Evolutionary conservation across 53 echinoderm and acorn worm species (phyloP).

Genomic region (Holothuria leucospilota): DNA sequence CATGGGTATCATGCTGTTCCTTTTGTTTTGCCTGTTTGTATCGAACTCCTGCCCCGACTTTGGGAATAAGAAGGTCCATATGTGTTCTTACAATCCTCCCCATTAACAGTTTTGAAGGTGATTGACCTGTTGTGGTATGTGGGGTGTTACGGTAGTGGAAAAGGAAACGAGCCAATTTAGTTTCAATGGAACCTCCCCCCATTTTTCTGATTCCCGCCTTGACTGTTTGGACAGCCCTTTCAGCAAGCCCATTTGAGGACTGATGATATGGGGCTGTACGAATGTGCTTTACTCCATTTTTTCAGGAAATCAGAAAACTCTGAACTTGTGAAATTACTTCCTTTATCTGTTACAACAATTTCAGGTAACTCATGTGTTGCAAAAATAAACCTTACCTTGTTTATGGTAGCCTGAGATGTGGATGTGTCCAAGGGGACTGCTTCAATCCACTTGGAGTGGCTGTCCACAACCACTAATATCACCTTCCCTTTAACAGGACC

Average conservation of each 20-base stretch:
- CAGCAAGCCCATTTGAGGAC: slow-evolving; percentile 10
- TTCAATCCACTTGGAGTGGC: slow-evolving; percentile 64
- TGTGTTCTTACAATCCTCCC: slow-evolving; percentile 32
- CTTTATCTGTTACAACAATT: slow-evolving; percentile 56
- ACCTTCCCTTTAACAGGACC: slow-evolving; percentile 44
- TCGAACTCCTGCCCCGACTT: slow-evolving; percentile 10
- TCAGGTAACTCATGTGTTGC: slow-evolving; percentile 53
- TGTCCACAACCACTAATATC: slow-evolving; percentile 22
- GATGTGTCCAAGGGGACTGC: slow-evolving; percentile 52
- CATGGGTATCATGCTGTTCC: slow-evolving; percentile 20
- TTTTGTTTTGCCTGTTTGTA: slow-evolving; percentile 39
- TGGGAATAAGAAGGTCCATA: slow-evolving; percentile 48
- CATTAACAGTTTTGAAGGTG: slow-evolving; percentile 57
- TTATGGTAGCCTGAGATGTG: slow-evolving; percentile 29
- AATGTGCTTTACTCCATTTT: slow-evolving; percentile 39
- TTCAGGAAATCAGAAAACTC: slow-evolving; percentile 55
- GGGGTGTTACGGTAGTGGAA: slow-evolving; percentile 46
- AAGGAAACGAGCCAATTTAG: slow-evolving; percentile 41
- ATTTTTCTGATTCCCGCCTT: slow-evolving; percentile 41
- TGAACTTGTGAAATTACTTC: slow-evolving; percentile 38
- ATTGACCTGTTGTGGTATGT: slow-evolving; percentile 41
- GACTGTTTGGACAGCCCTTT: slow-evolving; percentile 54
- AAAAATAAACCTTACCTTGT: slow-evolving; percentile 31
- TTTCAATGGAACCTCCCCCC: slow-evolving; percentile 38
- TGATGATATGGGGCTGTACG: slow-evolving; percentile 51